Evolutionary conservation across 2,113 vertebrate genomes (phyloP).

Genomic region (Neodontobutis hainanensis): DNA sequence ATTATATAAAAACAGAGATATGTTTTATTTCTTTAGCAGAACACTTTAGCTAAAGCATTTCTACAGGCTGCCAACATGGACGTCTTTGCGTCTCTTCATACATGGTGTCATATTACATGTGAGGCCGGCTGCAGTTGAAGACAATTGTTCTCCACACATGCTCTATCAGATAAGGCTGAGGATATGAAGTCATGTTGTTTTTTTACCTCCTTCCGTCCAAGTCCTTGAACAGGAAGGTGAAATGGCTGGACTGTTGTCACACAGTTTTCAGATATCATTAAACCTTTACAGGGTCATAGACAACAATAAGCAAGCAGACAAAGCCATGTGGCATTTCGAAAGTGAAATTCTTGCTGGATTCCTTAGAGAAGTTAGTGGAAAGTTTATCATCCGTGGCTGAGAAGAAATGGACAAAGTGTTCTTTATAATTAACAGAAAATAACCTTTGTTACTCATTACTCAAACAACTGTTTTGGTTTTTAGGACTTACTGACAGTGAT

Average conservation of each 20-base stretch:
- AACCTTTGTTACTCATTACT: too few relatives aligned
- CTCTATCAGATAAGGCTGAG: slow-evolving; percentile 60
- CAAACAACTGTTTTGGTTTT: background rate
- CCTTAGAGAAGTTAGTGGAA: background rate
- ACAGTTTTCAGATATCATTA: slow-evolving; percentile 9
- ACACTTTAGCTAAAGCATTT: slow-evolving; percentile 15
- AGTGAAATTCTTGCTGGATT: slow-evolving; percentile 5
- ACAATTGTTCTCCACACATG: slow-evolving; percentile 69
- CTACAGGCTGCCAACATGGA: slow-evolving; percentile 18
- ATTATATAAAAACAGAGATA: background rate
- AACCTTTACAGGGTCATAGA: slow-evolving; percentile 18
- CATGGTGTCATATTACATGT: slow-evolving; percentile 54
- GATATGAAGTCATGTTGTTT: slow-evolving; percentile 60
- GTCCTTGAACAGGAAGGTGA: slow-evolving; percentile 39
- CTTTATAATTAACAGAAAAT: background rate
- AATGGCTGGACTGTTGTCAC: slow-evolving; percentile 19
- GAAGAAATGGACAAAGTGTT: slow-evolving; percentile 15
- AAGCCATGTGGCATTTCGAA: slow-evolving; percentile 13
- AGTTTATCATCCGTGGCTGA: slow-evolving; percentile 10
- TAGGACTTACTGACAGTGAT: background rate
- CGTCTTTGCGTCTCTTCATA: slow-evolving; percentile 29
- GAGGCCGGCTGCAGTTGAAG: slow-evolving; percentile 48
- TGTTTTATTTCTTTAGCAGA: slow-evolving; percentile 4
- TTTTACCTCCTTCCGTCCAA: slow-evolving; percentile 34
- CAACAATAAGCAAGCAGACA: slow-evolving; percentile 4